phyloP scores from a whole-genome alignment of 2,113 vertebrate genomes.

The Oceanodroma tethys region DNA sequence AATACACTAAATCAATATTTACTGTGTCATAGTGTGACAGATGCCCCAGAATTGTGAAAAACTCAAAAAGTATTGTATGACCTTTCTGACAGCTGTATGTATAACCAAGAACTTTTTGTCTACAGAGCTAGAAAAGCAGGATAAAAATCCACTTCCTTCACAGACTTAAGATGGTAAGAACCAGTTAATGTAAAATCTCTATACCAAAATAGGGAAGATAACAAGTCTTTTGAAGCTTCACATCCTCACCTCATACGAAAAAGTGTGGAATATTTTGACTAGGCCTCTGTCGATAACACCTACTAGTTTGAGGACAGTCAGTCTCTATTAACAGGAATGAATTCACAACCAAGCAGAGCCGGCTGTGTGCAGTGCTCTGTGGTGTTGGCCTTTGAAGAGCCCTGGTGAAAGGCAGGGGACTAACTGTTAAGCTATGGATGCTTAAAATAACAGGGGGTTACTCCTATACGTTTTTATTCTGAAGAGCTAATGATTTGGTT shows the following conservation, averaged over 20 bases:
- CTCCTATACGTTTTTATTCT: background rate
- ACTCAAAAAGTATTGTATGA: background rate
- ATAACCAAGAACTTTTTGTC: background rate
- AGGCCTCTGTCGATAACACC: background rate
- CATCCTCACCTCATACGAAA: background rate
- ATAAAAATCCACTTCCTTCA: background rate
- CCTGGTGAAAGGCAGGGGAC: background rate
- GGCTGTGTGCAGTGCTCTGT: rapidly evolving
- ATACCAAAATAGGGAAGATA: background rate
- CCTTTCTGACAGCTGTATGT: background rate
- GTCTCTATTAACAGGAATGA: background rate
- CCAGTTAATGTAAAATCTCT: background rate
- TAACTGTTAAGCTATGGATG: background rate
- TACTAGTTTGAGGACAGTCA: background rate
- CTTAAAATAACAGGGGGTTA: background rate
- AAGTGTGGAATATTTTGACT: background rate
- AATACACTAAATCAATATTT: background rate
- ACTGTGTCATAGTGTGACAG: background rate
- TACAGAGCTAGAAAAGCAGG: background rate
- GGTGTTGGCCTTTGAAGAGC: background rate
- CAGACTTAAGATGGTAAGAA: background rate
- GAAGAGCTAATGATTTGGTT: background rate
- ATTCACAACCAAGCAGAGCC: background rate
- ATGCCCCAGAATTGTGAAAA: background rate
- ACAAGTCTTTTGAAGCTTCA: background rate